Conservation (phyloP, 1,140 invertebrate species). For the Prorops nasuta region DNA sequence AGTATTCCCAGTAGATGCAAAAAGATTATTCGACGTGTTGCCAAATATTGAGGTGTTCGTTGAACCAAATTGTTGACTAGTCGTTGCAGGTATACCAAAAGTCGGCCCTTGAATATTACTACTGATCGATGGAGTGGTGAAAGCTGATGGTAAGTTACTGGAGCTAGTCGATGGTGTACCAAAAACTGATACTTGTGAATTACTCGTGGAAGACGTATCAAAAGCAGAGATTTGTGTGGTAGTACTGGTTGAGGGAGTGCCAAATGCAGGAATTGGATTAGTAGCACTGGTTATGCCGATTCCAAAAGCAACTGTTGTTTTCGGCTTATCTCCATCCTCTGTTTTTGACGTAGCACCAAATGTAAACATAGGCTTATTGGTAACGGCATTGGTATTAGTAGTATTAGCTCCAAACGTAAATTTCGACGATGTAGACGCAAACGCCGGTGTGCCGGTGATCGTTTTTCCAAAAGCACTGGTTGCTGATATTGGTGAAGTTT, state of each 20-base stretch:
- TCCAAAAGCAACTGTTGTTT: background rate
- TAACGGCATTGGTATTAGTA: too few relatives aligned
- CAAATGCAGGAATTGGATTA: background rate
- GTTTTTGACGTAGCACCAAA: background rate
- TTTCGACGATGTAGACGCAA: too few relatives aligned
- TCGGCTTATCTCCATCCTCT: background rate
- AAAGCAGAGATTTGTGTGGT: background rate
- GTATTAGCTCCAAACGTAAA: too few relatives aligned
- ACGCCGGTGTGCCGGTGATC: too few relatives aligned
- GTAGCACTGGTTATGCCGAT: background rate
- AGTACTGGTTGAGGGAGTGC: background rate
- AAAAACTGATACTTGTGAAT: background rate
- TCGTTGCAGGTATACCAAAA: too few relatives aligned
- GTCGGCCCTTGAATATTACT: background rate
- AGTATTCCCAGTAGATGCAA: too few relatives aligned
- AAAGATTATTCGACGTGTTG: too few relatives aligned
- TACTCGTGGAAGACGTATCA: background rate
- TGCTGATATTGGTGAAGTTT: too few relatives aligned
- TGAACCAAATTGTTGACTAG: too few relatives aligned
- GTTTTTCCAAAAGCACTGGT: too few relatives aligned
- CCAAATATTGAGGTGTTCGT: constrained; percentile 1
- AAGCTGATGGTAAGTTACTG: background rate
- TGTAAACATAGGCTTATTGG: background rate
- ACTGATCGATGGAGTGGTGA: background rate
- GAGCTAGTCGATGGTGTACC: background rate